Evolutionary conservation across 2,797 vertebrate genomes (phyloP), one percentile per base, ranked within the genome.

Genomic region (Rhinichthys osculus): DNA sequence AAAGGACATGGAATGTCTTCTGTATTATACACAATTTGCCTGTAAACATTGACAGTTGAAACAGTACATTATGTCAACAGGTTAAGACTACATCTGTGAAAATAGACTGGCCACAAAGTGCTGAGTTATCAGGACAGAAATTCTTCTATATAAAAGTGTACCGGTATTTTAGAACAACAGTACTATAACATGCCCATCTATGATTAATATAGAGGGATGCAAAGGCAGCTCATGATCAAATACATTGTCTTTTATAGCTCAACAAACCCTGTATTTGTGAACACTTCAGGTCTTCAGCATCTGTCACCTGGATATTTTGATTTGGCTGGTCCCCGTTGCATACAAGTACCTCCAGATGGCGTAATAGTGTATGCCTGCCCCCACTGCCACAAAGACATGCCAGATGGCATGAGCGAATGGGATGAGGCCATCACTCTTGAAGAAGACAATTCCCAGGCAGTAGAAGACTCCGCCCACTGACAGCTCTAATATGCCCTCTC

Each of bases 401-500:
- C 98, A 99, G 94, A 99, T 98, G 91, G 98, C 97, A 0, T 99
- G 98, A 67, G 97, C 97, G 0, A 99, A 99, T 10, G 98, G 98
- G 67, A 98, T 95, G 23, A 97, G 94, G 40, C 98, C 97, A 0
- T 99, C 98, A 0, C 98, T 98, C 89, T 97, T 98, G 92, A 99
- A 99, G 95, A 99, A 99, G 80, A 96, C 92, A 59, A 96, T 96
- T 3, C 98, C 98, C 92, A 98, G 91, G 91, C 95, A 95, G 82
- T 98, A 99, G 91, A 94, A 97, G 86, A 96, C 82, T 0, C 97
- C 98, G 0, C 98, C 97, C 0, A 96, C 84, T 64, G 96, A 93
- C 90, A 99, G 95, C 90, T 99, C 98, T 30, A 93, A 93, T 87
- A 98, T 92, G 10, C 98, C 98, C 0, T 97, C 93, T 0, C 94